Percentiles rank a stretch among this genome's conserved stretches.
Conservation (phyloP, 2,888 invertebrate species). For the Entomobrya proxima region DNA sequence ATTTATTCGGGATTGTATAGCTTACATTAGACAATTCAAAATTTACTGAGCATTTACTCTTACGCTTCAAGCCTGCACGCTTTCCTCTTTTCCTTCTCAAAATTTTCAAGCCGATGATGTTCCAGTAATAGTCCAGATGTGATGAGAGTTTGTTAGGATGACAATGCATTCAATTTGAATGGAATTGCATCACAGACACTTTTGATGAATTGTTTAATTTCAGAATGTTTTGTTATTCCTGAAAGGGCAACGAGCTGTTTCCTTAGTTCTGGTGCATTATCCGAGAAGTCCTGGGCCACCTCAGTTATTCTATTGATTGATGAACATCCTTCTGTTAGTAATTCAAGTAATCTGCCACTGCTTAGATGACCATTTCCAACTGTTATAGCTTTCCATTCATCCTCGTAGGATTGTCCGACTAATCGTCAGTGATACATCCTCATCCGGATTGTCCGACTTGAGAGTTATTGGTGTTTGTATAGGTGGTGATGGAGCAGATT, state of each 20-base stretch:
- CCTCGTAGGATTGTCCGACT: neutral
- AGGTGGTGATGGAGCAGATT: too few relatives aligned
- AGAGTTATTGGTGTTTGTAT: too few relatives aligned
- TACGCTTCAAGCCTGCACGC: neutral
- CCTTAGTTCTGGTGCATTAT: neutral
- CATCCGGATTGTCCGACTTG: too few relatives aligned
- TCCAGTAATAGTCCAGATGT: neutral
- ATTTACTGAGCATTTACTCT: neutral
- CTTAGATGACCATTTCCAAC: neutral
- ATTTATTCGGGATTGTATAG: too few relatives aligned
- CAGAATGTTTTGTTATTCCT: neutral
- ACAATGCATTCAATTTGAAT: neutral
- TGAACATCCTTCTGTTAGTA: neutral
- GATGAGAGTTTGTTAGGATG: neutral
- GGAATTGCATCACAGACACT: slow-evolving; percentile 13
- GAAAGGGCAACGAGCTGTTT: neutral
- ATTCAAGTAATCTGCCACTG: neutral
- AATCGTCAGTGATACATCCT: too few relatives aligned
- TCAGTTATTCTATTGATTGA: neutral
- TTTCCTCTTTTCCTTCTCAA: neutral
- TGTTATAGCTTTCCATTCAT: neutral
- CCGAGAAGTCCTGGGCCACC: neutral
- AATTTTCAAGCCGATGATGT: neutral
- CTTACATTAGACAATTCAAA: neutral
- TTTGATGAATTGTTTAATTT: neutral